Percentiles rank a stretch among this genome's conserved stretches.
phyloP scores from a whole-genome alignment of 2,113 vertebrate species.

The Sapayoa aenigma region DNA sequence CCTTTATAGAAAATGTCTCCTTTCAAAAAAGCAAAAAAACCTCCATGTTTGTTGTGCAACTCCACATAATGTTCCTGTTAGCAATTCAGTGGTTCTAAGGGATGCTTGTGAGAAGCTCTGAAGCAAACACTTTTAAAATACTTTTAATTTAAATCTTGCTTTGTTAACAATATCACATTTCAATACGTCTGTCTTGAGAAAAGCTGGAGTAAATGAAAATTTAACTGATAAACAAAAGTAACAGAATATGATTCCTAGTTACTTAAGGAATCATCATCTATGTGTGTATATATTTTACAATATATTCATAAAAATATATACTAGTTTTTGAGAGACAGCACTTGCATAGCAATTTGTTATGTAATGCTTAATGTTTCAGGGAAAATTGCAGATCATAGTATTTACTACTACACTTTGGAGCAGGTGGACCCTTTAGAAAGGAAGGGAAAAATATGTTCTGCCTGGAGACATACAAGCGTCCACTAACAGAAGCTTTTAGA shows the following conservation, averaged over 20 bases:
- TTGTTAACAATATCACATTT: background rate
- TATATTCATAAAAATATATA: background rate
- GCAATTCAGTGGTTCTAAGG: background rate
- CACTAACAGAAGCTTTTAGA: background rate
- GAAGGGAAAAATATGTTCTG: background rate
- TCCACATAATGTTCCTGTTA: background rate
- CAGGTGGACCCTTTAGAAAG: background rate
- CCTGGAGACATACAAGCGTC: background rate
- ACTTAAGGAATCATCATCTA: background rate
- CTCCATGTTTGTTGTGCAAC: background rate
- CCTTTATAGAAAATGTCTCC: background rate
- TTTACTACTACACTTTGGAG: background rate
- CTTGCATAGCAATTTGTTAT: background rate
- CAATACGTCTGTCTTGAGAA: background rate
- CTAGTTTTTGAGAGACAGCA: background rate
- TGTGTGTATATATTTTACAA: background rate
- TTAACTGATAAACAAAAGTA: background rate
- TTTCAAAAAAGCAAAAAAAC: background rate
- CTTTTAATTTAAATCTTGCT: background rate
- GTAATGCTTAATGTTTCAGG: background rate
- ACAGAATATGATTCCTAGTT: background rate
- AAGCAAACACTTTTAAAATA: background rate
- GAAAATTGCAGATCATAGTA: background rate
- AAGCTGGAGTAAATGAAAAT: background rate
- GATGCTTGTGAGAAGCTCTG: background rate